Percentiles rank a stretch among this genome's conserved stretches.
phyloP scores from a whole-genome alignment of 2,113 vertebrate species.

The Plecotus auritus region DNA sequence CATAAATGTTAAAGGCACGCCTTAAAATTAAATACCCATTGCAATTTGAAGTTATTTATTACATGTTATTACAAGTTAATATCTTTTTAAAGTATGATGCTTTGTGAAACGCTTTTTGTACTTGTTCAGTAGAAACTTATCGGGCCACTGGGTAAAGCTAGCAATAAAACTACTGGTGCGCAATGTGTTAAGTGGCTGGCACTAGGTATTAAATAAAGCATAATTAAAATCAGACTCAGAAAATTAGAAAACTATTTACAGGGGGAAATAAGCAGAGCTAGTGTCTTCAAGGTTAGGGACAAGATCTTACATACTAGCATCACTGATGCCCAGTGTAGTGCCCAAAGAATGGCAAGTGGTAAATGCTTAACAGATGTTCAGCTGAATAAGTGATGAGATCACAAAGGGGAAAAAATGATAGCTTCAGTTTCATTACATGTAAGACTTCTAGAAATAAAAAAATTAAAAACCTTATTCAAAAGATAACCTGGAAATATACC shows the following conservation, averaged over 20 bases:
- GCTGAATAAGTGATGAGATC: neutral
- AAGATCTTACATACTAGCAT: neutral
- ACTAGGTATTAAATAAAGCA: neutral
- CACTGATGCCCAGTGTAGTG: neutral
- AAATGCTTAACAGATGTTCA: neutral
- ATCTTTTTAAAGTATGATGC: too few species aligned
- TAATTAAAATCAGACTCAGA: slow-evolving; percentile 14
- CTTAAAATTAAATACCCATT: too few species aligned
- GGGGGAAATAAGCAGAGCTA: neutral
- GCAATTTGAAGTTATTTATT: too few species aligned
- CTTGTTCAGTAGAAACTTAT: too few species aligned
- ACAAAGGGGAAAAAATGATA: neutral
- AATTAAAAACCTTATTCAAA: neutral
- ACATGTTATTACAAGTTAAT: too few species aligned
- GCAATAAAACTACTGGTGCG: too few species aligned
- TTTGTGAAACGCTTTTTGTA: too few species aligned
- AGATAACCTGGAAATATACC: neutral
- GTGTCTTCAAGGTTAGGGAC: neutral
- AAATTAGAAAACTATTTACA: slow-evolving; percentile 1
- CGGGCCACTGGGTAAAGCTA: too few species aligned
- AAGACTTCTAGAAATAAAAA: neutral
- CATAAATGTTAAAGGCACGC: too few species aligned
- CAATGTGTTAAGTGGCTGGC: neutral
- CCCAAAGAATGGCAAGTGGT: neutral
- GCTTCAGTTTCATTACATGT: neutral